A percentile compares a stretch with the other conserved stretches of the same genome.
Conservation (phyloP, 2,113 vertebrate species). For the Ptychochromis oligacanthus region DNA sequence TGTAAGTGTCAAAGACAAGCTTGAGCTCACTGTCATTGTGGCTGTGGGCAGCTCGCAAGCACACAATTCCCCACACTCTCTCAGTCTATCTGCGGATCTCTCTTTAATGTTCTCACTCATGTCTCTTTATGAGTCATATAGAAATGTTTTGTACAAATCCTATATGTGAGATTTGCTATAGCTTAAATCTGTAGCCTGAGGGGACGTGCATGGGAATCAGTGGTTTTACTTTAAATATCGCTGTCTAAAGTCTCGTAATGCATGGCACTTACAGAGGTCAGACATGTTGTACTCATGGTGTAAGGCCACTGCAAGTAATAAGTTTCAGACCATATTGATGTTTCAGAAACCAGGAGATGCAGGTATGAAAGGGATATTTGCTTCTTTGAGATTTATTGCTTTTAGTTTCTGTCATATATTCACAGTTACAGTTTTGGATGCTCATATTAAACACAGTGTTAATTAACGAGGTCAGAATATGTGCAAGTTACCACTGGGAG, state of each 20-base stretch:
- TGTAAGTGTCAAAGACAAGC: slow-evolving; percentile 31
- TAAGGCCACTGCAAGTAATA: neutral
- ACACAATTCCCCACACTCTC: neutral
- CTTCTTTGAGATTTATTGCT: neutral
- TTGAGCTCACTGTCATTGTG: slow-evolving; percentile 22
- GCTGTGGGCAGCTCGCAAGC: slow-evolving; percentile 30
- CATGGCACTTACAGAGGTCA: neutral
- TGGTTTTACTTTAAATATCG: neutral
- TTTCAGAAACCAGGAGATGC: neutral
- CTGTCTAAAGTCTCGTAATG: neutral
- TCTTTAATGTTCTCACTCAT: slow-evolving; percentile 18
- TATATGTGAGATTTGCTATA: neutral
- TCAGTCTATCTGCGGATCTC: neutral
- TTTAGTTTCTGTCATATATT: neutral
- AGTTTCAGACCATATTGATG: neutral
- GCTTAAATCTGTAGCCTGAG: slow-evolving; percentile 7
- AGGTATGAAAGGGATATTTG: neutral
- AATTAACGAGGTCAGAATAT: too few species aligned
- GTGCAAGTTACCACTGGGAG: too few species aligned
- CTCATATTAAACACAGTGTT: neutral
- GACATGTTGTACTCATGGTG: neutral
- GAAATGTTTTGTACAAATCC: neutral
- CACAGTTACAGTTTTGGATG: neutral
- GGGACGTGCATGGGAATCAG: neutral
- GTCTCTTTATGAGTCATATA: slow-evolving; percentile 19